Evolutionary conservation across 2,113 vertebrate species (phyloP), one percentile per base, ranked within the genome.

Genomic region (Lampris megalopsis): DNA sequence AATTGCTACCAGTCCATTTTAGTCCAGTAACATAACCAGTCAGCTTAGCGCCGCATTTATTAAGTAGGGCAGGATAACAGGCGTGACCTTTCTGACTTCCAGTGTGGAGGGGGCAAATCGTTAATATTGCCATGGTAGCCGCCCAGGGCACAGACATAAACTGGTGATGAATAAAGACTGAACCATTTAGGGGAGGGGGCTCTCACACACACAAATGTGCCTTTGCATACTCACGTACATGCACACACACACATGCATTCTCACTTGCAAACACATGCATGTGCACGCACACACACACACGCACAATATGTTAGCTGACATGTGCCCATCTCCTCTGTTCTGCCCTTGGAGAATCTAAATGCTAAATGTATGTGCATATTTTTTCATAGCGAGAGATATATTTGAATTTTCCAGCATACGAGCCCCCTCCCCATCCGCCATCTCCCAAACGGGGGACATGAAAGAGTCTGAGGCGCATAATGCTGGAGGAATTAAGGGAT

Each of bases 311-410:
- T 74, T 72, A 63, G 79, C 87, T 91, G 95, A 96, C 95, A 96
- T 95, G 95, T 95, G 95, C 96, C 97, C 88, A 6, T 97, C 96
- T 96, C 91, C 92, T 94, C 95, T 94, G 93, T 92, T 95, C 95
- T 93, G 96, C 95, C 97, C 95, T 94, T 95, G 94, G 97, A 99
- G 96, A 96, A 95, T 97, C 95, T 94, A 88, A 96, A 95, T 95
- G 89, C 93, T 96, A 98, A 98, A 97, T 95, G 92, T 97, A 98
- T 98, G 97, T 98, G 97, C 97, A 99, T 98, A 99, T 97, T 97
- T 98, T 93, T 97, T 97, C 96, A 97, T 95, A 96, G 96, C 94
- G 93, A 92, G 94, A 96, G 90, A 90, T 95, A 93, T 96, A 97
- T 96, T 97, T 95, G 95, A 97, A 97, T 97, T 96, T 95, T 76